phyloP scores from a whole-genome alignment of 1,140 invertebrate species.

The Batillaria attramentaria region DNA sequence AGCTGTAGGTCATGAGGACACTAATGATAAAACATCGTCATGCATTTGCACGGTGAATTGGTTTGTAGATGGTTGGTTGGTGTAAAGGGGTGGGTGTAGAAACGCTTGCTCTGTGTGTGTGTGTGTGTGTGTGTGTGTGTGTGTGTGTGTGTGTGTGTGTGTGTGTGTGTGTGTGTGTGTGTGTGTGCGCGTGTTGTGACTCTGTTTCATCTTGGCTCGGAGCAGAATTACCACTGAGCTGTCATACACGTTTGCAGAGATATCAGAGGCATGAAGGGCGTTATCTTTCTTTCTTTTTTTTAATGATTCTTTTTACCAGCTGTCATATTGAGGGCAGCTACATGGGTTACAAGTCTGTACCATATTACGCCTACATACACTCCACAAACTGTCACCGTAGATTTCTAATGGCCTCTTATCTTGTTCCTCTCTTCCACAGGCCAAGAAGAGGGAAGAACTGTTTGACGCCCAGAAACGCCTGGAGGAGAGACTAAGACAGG shows the following conservation, averaged over 20 bases:
- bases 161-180: constrained; percentile 7
- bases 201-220: not conserved
- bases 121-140: constrained; percentile 17
- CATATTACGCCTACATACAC: too few relatives aligned
- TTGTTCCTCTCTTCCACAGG: constrained; percentile 45
- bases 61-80: too few relatives aligned
- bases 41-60: too few relatives aligned
- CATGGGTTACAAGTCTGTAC: too few relatives aligned
- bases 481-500: constrained; percentile 63
- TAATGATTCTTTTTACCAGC: not conserved
- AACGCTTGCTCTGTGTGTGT: constrained; percentile 14
- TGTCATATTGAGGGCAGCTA: too few relatives aligned
- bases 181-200: not conserved
- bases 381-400: not conserved
- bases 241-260: too few relatives aligned
- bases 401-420: not conserved
- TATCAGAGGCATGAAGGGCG: too few relatives aligned
- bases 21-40: too few relatives aligned
- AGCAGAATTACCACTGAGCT: too few relatives aligned
- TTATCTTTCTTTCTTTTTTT: not conserved
- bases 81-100: not conserved
- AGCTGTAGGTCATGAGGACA: too few relatives aligned
- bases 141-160: constrained; percentile 16
- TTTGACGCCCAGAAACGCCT: constrained; percentile 68
- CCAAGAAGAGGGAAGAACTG: constrained; percentile 63